A percentile compares a stretch with the other conserved stretches of the same genome.
These are phyloP conservation scores for Chloroclysta siterata DNA, from an alignment of 2,888 invertebrate species.

Conservation along the genomic window DNA sequence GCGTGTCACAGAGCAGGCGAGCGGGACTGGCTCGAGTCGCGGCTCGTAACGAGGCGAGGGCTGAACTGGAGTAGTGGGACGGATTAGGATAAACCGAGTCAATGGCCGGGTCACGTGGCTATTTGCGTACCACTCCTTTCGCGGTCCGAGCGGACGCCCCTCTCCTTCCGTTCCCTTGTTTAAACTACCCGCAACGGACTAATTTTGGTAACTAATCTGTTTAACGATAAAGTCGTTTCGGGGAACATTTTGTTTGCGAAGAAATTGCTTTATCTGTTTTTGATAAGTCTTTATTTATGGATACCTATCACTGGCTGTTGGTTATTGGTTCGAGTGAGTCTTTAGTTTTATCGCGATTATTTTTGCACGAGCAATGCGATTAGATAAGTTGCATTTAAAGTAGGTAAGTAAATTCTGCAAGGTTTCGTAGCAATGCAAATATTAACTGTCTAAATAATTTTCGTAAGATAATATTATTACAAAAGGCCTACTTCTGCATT, in stretches of 20 bases:
- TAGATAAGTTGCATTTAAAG: constrained; percentile 19
- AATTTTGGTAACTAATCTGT: constrained; percentile 75
- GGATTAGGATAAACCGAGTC: constrained; percentile 84
- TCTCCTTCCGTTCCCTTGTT: constrained; percentile 68
- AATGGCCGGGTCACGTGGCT: constrained; percentile 83
- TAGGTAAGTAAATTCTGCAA: constrained; percentile 5
- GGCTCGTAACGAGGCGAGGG: constrained; percentile 50
- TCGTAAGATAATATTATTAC: constrained; percentile 8
- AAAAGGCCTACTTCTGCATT: background rate
- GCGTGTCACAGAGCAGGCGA: constrained; percentile 36
- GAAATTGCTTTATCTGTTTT: constrained; percentile 30
- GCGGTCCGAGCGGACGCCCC: constrained; percentile 55
- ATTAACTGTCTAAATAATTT: constrained; percentile 16
- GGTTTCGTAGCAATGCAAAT: constrained; percentile 6
- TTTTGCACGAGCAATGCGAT: constrained; percentile 26
- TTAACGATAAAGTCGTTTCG: constrained; percentile 57
- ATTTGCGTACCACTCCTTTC: constrained; percentile 75
- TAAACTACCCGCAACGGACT: constrained; percentile 70
- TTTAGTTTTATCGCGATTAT: constrained; percentile 27
- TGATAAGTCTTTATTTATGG: constrained; percentile 21
- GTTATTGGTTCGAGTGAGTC: constrained; percentile 19
- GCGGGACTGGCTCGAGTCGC: constrained; percentile 52
- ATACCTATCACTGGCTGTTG: background rate
- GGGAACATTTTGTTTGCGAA: constrained; percentile 37
- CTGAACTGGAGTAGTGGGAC: constrained; percentile 83